phyloP scores from a whole-genome alignment of 92 coral and sea anemone genomes.

The Phymanthus crucifer region DNA sequence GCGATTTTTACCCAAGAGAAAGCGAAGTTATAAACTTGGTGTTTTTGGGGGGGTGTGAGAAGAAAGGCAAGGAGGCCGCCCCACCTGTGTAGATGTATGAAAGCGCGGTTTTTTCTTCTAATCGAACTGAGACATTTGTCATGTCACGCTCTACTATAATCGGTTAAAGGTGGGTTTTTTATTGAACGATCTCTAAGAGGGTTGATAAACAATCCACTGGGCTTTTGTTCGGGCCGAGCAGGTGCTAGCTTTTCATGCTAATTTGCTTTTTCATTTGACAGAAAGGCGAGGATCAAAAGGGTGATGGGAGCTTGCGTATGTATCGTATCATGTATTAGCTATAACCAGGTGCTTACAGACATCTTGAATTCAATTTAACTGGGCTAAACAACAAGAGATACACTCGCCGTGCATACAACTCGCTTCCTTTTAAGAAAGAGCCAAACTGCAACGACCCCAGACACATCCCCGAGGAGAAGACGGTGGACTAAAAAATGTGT shows the following conservation, averaged over 20 bases:
- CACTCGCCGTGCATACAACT: constrained; percentile 5
- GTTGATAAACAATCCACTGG: constrained; percentile 78
- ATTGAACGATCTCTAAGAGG: constrained; percentile 61
- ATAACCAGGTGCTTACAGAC: constrained; percentile 63
- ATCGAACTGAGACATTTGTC: constrained; percentile 4
- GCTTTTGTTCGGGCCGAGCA: constrained; percentile 64
- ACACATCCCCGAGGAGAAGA: background rate
- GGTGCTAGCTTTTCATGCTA: constrained; percentile 86
- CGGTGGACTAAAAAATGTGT: background rate
- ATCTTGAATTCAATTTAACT: constrained; percentile 19
- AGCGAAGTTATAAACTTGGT: background rate
- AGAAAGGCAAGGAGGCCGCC: background rate
- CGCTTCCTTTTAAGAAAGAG: background rate
- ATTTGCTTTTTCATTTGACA: constrained; percentile 64
- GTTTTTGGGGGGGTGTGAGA: background rate
- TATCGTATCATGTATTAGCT: constrained; percentile 41
- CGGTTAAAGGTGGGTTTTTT: constrained; percentile 54
- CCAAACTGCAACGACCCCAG: background rate
- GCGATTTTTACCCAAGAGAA: background rate
- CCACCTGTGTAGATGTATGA: background rate
- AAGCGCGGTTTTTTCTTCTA: constrained; percentile 1
- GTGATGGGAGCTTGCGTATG: constrained; percentile 45
- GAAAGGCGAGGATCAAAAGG: constrained; percentile 59
- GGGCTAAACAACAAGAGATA: constrained; percentile 18
- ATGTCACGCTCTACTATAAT: constrained; percentile 61